Evolutionary conservation across 2,113 vertebrate species (phyloP).

Genomic region (Perccottus glenii): DNA sequence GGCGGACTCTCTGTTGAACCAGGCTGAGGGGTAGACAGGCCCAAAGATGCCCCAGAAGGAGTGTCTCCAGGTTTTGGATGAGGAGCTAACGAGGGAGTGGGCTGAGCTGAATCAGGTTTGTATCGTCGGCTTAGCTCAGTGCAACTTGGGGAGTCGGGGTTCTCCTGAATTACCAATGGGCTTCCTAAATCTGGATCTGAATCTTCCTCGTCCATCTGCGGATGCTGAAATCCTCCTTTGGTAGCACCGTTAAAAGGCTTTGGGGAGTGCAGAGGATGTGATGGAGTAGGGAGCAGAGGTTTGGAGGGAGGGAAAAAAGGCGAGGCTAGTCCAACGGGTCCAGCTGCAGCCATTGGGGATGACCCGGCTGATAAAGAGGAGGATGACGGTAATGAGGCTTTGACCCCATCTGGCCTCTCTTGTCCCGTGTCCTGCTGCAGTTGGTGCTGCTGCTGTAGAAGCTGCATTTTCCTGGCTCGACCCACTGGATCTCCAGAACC

Average conservation of each 20-base stretch:
- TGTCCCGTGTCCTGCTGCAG: constrained; percentile 75
- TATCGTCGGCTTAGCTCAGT: constrained; percentile 71
- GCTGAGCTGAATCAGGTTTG: constrained; percentile 59
- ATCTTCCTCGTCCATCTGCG: constrained; percentile 75
- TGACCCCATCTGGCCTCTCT: constrained; percentile 67
- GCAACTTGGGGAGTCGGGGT: constrained; percentile 71
- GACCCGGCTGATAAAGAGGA: constrained; percentile 64
- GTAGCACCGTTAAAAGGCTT: constrained; percentile 74
- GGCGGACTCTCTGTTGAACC: constrained; percentile 54
- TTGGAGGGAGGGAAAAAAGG: constrained; percentile 76
- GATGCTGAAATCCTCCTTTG: constrained; percentile 64
- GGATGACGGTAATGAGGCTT: constrained; percentile 67
- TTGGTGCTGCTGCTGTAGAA: constrained; percentile 79
- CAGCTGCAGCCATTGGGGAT: constrained; percentile 56
- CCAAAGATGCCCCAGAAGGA: constrained; percentile 49
- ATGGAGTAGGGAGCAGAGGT: constrained; percentile 62
- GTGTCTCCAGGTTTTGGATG: constrained; percentile 71
- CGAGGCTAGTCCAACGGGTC: constrained; percentile 61
- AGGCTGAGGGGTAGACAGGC: constrained; percentile 49
- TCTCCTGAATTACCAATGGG: constrained; percentile 81
- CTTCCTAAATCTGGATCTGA: constrained; percentile 79
- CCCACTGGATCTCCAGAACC: constrained; percentile 78
- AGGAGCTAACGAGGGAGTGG: constrained; percentile 48
- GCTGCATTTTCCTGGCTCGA: constrained; percentile 80
- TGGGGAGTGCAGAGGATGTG: constrained; percentile 62